Percentiles rank a stretch among this genome's conserved stretches.
phyloP scores from a whole-genome alignment of 2,113 vertebrate genomes.

The Archilochus colubris region DNA sequence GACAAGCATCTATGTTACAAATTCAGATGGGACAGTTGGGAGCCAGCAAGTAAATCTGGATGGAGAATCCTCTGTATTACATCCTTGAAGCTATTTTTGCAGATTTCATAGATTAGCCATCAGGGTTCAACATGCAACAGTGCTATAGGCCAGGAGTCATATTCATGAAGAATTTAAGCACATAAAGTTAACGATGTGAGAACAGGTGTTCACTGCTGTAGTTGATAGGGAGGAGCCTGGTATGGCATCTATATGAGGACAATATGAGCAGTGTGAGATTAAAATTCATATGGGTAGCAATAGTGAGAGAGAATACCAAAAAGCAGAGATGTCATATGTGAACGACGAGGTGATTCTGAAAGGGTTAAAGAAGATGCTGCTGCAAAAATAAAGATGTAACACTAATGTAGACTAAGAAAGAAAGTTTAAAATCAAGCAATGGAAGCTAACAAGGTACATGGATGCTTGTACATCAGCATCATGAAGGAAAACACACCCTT shows the following conservation, averaged over 20 bases:
- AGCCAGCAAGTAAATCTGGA: background rate
- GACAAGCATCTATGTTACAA: background rate
- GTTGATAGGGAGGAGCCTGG: slow-evolving; percentile 33
- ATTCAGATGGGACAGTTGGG: background rate
- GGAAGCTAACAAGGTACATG: background rate
- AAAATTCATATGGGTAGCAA: background rate
- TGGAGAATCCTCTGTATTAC: background rate
- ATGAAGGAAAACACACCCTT: background rate
- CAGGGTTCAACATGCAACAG: background rate
- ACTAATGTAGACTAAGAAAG: background rate
- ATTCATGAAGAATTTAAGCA: slow-evolving; percentile 28
- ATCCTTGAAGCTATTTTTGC: background rate
- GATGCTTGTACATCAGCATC: background rate
- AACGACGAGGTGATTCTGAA: background rate
- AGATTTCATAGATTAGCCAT: slow-evolving; percentile 3
- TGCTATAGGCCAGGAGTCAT: slow-evolving; percentile 7
- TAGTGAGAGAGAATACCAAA: background rate
- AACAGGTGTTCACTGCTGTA: slow-evolving; percentile 47
- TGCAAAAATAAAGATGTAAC: background rate
- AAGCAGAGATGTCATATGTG: background rate
- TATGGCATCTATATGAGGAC: background rate
- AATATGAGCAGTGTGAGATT: background rate
- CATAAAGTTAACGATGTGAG: slow-evolving; percentile 45
- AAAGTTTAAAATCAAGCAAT: background rate
- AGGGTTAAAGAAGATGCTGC: background rate